Percentiles rank a stretch among this genome's conserved stretches.
phyloP scores from a whole-genome alignment of 2,113 vertebrate genomes.

The Gobius niger region DNA sequence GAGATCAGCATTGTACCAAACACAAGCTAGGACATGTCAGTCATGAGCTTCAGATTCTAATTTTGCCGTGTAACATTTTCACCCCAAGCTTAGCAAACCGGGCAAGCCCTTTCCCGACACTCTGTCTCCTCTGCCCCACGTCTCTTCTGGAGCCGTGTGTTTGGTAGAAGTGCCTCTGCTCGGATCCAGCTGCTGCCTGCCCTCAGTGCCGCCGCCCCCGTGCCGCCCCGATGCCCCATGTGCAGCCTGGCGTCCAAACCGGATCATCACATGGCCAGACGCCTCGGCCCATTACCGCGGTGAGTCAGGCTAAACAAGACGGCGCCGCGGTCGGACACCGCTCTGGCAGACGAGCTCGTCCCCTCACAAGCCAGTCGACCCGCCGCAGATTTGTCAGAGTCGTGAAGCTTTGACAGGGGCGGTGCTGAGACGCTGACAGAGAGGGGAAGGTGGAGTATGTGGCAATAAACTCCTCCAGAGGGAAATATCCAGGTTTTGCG shows the following conservation, averaged over 20 bases:
- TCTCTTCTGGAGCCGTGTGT: constrained; percentile 25
- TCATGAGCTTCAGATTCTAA: no score
- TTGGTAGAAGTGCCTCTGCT: constrained; percentile 57
- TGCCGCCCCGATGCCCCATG: constrained; percentile 46
- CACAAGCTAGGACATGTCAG: no score
- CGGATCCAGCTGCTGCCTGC: constrained; percentile 52
- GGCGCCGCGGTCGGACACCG: constrained; percentile 45
- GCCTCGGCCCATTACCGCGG: constrained; percentile 50
- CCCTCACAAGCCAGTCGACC: constrained; percentile 27
- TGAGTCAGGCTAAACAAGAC: constrained; percentile 57
- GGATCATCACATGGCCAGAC: constrained; percentile 41
- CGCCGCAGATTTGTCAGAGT: constrained; percentile 53
- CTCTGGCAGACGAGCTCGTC: constrained; percentile 44
- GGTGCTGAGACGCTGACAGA: not conserved
- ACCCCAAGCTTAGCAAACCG: not conserved
- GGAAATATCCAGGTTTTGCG: no score
- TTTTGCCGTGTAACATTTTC: no score
- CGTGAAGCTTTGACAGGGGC: constrained; percentile 46
- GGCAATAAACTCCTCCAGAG: no score
- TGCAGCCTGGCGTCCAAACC: constrained; percentile 22
- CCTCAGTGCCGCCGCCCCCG: constrained; percentile 25
- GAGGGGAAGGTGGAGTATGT: no score
- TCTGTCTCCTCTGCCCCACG: constrained; percentile 42
- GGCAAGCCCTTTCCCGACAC: constrained; percentile 18
- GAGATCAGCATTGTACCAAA: no score